These are phyloP conservation scores for Eupithecia abbreviata DNA, from an alignment of 2,888 invertebrate genomes.

Conservation along the genomic window DNA sequence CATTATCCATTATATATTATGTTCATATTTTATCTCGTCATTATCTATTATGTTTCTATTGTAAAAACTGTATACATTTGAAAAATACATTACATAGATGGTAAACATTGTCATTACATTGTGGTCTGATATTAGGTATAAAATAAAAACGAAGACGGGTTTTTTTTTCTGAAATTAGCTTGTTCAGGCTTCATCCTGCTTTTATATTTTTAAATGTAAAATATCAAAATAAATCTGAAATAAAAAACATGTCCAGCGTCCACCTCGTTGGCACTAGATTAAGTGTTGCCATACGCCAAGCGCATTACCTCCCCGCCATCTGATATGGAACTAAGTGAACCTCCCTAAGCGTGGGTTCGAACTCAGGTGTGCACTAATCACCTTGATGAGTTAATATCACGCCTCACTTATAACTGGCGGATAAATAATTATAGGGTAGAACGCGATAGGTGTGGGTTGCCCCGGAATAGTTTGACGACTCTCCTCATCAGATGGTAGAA, in stretches of 20 bases:
- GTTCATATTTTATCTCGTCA: too few species aligned
- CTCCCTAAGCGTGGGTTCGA: slow-evolving; percentile 28
- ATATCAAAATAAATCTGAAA: background rate
- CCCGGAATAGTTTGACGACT: slow-evolving; percentile 9
- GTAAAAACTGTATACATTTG: too few species aligned
- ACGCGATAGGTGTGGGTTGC: background rate
- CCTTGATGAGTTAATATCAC: slow-evolving; percentile 35
- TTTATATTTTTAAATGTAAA: slow-evolving; percentile 1
- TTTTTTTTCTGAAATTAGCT: background rate
- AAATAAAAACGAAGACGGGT: background rate
- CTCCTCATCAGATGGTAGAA: slow-evolving; percentile 8
- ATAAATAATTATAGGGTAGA: slow-evolving; percentile 24
- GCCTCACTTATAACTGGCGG: slow-evolving; percentile 30
- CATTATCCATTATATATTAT: too few species aligned
- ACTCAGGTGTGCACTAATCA: slow-evolving; percentile 35
- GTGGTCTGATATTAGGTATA: background rate
- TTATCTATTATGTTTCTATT: too few species aligned
- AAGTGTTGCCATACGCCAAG: slow-evolving; percentile 12
- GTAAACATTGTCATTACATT: too few species aligned
- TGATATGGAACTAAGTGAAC: slow-evolving; percentile 23
- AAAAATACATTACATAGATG: too few species aligned
- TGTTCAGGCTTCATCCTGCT: background rate
- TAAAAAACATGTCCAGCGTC: background rate
- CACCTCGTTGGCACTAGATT: background rate
- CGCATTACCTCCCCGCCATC: slow-evolving; percentile 5